Evolutionary conservation across 2,888 invertebrate genomes (phyloP), one percentile per base, ranked within the genome.

Genomic region (Lottia gigantea): DNA sequence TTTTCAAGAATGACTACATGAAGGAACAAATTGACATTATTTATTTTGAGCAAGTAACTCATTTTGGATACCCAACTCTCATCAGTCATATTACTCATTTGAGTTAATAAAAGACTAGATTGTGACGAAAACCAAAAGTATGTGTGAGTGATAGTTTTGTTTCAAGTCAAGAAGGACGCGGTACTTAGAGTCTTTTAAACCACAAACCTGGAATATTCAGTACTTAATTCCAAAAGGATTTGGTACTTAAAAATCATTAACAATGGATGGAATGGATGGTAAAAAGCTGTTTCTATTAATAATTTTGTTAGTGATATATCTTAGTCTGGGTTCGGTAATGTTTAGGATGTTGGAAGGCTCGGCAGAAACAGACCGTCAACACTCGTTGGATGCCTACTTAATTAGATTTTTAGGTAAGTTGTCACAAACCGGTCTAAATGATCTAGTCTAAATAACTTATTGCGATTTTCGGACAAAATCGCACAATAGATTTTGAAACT

Each of bases 281-380:
- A 80, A 77, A 70, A 79, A 78, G 16, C 75, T 83, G 25, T 31
- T 81, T 11, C 70, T 78, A 25, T 75, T 83, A 31, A 74, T 76
- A 1, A 31, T 72, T 8, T 72, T 78, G 1, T 78, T 81, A 64
- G 74, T 81, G 11, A 47, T 79, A 8, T 85, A 84, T 71, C 77
- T 85, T 26, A 83, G 83, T 68, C 71, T 83, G 8, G 85, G 85
- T 7, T 84, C 83, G 0, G 79, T 78, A 16, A 74, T 83, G 26
- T 85, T 85, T 72, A 79, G 79, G 61, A 74, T 76, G n/a, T 71
- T 82, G 19, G 85, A 85, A 67, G 79, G 79, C 2, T 74, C 75
- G 11, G 78, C 79, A 1, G 85, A 85, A 70, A 74, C 76, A 45
- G 70, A 77, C 15, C 74, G 82, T 49, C 74, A 80, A 49, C 65